Evolutionary conservation across 2,888 invertebrate genomes (phyloP), one percentile per base, ranked within the genome.

Genomic region (Uloborus plumipes): DNA sequence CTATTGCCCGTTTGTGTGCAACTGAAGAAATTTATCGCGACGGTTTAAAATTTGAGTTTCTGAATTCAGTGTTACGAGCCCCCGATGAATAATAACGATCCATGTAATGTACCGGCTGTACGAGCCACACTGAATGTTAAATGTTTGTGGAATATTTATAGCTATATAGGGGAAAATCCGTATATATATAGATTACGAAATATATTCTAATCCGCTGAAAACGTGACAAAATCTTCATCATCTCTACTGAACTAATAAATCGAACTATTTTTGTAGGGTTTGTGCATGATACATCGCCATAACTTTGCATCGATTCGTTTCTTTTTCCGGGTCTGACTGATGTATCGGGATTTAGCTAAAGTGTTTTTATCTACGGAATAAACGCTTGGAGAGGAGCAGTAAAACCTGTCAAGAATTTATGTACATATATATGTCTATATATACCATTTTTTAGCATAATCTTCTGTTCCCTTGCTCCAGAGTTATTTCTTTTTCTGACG

Each of bases 281-380:
- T 62, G 20, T 62, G 58, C 53, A 69, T 76, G 76, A 76, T 70
- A 18, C 62, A 69, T 53, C 59, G 76, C 69, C 61, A 76, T 76
- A 76, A 76, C 76, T 69, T 66, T 47, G 69, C 62, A 76, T 62
- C 64, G 66, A 67, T 67, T 58, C 75, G 61, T 69, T 76, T 67
- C 67, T 61, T 47, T 61, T 69, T 53, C 39, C 31, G 53, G 13
- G 55, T 64, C 39, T 49, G 31, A n/a, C 69, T 76, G 76, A 76
- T 76, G 76, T 76, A 76, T 76, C 55, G 69, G 18, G 62, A 22
- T 76, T 76, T 76, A 69, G 70, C 70, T 69, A 76, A 76, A 76
- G 76, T 76, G 76, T 69, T 76, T 76, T 76, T 76, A 76, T 76
- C 76, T 76, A 69, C 61, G 55, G 62, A 76, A 76, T 76, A 76